Evolutionary conservation across 2,797 vertebrate species (phyloP).

Genomic region (Ctenosaura bakeri): DNA sequence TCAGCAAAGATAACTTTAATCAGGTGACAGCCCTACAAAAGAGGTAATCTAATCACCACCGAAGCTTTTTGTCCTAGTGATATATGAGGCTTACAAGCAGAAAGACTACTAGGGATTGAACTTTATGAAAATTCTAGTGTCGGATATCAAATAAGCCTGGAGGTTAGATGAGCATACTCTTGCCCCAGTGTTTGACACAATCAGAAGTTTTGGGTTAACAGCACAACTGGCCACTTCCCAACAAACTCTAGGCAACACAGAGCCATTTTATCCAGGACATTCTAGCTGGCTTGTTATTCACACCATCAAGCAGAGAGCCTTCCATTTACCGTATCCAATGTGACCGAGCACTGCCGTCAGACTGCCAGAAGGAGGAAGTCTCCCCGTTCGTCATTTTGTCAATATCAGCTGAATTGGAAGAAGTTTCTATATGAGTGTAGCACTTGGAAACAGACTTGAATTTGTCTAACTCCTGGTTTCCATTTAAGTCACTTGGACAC

Average conservation of each 20-base stretch:
- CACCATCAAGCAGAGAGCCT: not conserved
- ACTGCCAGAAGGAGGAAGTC: slow-evolving; percentile 96
- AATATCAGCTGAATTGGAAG: slow-evolving; percentile 91
- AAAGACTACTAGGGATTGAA: too few species aligned
- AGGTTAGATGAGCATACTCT: not conserved
- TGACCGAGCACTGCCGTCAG: slow-evolving; percentile 94
- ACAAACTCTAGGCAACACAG: not conserved
- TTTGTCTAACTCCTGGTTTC: slow-evolving; percentile 90
- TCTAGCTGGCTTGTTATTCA: not conserved
- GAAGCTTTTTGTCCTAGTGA: too few species aligned
- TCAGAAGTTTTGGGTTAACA: not conserved
- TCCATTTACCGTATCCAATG: slow-evolving; percentile 94
- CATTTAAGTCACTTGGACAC: slow-evolving; percentile 84
- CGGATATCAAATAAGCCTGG: not conserved
- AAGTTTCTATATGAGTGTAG: slow-evolving; percentile 93
- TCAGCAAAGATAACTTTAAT: too few species aligned
- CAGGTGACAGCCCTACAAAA: too few species aligned
- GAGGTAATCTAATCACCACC: too few species aligned
- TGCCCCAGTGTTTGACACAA: not conserved
- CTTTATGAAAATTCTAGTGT: not conserved
- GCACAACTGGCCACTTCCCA: not conserved
- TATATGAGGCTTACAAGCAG: too few species aligned
- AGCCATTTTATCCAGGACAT: not conserved
- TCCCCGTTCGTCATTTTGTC: slow-evolving; percentile 97
- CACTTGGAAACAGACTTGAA: slow-evolving; percentile 94